A percentile compares a stretch with the other conserved stretches of the same genome.
phyloP scores from a whole-genome alignment of 2,797 vertebrate genomes.

The Helarctos malayanus region DNA sequence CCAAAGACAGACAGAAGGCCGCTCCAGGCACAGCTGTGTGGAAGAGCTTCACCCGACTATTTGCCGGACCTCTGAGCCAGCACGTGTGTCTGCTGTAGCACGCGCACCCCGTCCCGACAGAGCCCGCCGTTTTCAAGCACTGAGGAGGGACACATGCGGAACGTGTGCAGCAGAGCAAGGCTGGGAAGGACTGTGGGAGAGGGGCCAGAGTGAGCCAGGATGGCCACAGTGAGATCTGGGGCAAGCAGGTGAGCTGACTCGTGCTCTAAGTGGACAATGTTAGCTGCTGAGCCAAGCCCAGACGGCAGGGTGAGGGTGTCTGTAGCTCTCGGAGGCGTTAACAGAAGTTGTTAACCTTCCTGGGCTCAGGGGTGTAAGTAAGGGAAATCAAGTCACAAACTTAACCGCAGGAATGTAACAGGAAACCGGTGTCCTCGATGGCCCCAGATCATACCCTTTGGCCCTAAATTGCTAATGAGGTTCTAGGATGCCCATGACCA shows the following conservation, averaged over 20 bases:
- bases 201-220: neutral
- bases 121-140: fast-evolving
- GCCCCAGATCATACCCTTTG: neutral
- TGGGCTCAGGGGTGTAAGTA: neutral
- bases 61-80: fast-evolving
- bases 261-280: fast-evolving
- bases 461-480: neutral
- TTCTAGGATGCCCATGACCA: neutral
- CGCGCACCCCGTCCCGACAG: fast-evolving
- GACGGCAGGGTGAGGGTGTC: too few species aligned
- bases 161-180: fast-evolving
- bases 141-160: neutral
- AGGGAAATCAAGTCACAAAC: neutral
- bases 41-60: neutral
- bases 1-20: fast-evolving
- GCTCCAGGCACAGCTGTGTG: fast-evolving
- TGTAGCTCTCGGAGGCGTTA: neutral
- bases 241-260: fast-evolving
- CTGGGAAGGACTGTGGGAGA: neutral
- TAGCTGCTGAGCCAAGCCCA: neutral
- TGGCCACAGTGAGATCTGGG: fast-evolving
- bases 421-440: neutral
- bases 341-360: neutral
- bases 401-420: neutral
- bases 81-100: fast-evolving